Base-by-base conservation (phyloP, 2,797 vertebrate species). In the Poeciliopsis paucimaculata region DNA sequence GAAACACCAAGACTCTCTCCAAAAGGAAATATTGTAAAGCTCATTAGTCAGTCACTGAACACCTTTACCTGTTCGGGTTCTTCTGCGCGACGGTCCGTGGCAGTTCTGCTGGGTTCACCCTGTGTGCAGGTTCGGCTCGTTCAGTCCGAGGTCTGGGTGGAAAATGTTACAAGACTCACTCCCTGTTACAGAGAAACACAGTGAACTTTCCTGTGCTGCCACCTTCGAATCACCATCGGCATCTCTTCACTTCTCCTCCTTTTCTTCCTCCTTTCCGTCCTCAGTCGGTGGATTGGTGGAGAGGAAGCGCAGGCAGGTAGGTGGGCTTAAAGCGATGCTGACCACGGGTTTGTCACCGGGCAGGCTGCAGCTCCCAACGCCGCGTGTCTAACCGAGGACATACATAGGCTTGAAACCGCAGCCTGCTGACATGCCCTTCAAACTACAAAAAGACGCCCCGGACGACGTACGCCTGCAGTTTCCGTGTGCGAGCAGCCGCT, bases 401-500 rank as follows among this genome's bases (percentile, higher is more conserved):
- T 75, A 85, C 66, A 76, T 84, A n/a, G 78, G 75, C 82, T 51
- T 51, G 76, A 68, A 53, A 64, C 80, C 10, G 76, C 77, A 62
- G 72, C 53, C 73, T 39, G 51, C 36, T 13, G 85, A 90, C 26
- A 83, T 91, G 93, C 62, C 89, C 91, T 94, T 94, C 90, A 91
- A 82, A 91, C 64, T 62, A 9, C 74, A 82, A 73, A 39, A 51
- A 82, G 64, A 74, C 83, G 72, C 71, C 34, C 39, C 51, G 60
- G 12, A 57, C 28, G 53, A 55, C 53, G 26, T 12, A 60, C 39
- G 51, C 10, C 64, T 26, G 39, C 36, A 70, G 86, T 81, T 92
- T 93, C 93, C 90, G 91, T 74, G 77, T 82, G 84, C 84, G 71
- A 78, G 62, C 77, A 47, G 85, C 68, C n/a, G 15, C 79, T 53